A percentile compares a stretch with the other conserved stretches of the same genome.
Evolutionary conservation across 2,113 vertebrate genomes (phyloP).

Genomic region (Euleptes europaea): DNA sequence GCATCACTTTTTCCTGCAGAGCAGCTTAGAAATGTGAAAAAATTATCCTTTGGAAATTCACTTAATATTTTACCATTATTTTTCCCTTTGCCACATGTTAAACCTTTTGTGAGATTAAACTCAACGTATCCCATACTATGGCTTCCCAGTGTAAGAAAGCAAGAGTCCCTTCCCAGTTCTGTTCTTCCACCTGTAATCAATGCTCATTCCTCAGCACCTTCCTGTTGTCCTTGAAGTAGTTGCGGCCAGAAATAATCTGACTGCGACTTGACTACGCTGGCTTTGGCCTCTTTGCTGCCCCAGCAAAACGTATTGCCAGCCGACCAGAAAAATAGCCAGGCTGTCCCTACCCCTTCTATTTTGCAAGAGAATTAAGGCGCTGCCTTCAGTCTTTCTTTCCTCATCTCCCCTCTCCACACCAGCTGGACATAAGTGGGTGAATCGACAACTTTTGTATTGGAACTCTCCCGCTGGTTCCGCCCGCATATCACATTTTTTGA

Average conservation of each 20-base stretch:
- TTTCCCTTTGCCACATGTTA: neutral
- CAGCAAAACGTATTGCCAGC: neutral
- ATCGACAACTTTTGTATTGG: neutral
- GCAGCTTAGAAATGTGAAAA: conserved; percentile 34
- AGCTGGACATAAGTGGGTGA: neutral
- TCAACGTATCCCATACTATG: neutral
- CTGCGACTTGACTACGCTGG: neutral
- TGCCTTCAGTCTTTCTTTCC: neutral
- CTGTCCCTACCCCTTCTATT: no score
- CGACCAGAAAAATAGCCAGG: neutral
- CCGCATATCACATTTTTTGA: neutral
- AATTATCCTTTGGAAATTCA: conserved; percentile 39
- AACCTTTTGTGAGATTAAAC: neutral
- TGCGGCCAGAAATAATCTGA: neutral
- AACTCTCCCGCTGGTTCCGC: no score
- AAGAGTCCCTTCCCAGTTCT: neutral
- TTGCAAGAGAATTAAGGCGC: neutral
- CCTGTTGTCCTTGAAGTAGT: neutral
- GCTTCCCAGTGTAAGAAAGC: neutral
- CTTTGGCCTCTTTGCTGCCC: neutral
- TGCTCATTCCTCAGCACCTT: neutral
- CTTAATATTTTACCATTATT: conserved; percentile 35
- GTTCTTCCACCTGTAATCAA: neutral
- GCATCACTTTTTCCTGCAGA: conserved; percentile 28
- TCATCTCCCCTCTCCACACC: neutral